phyloP scores from a whole-genome alignment of 2,888 invertebrate species.

The Ennomos erosarius region DNA sequence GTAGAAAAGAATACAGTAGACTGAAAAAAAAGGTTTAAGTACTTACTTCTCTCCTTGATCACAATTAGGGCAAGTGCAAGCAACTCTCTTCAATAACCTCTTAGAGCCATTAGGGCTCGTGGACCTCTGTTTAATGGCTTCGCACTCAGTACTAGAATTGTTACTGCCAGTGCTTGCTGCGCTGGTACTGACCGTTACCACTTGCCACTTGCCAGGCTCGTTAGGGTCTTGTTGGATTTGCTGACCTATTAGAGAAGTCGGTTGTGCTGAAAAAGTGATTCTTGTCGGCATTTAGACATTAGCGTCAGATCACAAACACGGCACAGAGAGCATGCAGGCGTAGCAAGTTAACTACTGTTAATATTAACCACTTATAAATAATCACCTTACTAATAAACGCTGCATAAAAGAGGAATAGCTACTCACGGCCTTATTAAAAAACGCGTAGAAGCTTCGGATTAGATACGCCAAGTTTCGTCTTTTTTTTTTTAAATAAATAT shows the following conservation, averaged over 20 bases:
- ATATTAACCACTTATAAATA: too few species aligned
- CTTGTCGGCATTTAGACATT: conserved; percentile 30
- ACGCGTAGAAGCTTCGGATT: too few species aligned
- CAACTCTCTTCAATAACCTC: conserved; percentile 92
- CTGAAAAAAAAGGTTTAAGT: neutral
- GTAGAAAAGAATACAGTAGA: too few species aligned
- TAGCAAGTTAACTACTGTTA: too few species aligned
- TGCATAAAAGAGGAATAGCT: too few species aligned
- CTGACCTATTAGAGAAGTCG: conserved; percentile 72
- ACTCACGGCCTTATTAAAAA: too few species aligned
- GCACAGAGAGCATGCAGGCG: conserved; percentile 24
- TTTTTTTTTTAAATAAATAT: too few species aligned
- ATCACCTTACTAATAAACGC: too few species aligned
- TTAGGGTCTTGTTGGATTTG: conserved; percentile 93
- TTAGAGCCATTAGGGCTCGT: conserved; percentile 63
- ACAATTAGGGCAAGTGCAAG: conserved; percentile 99
- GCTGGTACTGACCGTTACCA: conserved; percentile 77
- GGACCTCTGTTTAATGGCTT: conserved; percentile 62
- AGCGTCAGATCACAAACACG: conserved; percentile 22
- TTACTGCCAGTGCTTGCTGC: conserved; percentile 29
- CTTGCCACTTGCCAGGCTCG: conserved; percentile 94
- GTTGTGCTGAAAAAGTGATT: conserved; percentile 28
- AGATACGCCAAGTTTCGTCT: too few species aligned
- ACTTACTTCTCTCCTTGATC: conserved; percentile 92
- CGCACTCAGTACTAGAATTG: conserved; percentile 62